Conservation (phyloP, 1,140 invertebrate genomes). For the Drosophila ananassae region DNA sequence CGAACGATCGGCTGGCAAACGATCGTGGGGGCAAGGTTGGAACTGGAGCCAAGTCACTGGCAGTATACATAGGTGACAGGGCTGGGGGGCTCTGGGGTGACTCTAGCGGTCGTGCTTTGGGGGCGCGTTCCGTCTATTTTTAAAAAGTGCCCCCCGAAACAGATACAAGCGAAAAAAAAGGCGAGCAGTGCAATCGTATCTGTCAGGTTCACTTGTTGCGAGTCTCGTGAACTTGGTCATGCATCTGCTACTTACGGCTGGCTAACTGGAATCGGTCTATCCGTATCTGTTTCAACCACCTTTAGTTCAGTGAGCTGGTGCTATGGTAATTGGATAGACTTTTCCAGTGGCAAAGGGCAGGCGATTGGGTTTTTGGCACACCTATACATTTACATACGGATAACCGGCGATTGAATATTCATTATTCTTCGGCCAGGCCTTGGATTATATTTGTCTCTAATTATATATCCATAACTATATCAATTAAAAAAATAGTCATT, state of each 20-base stretch:
- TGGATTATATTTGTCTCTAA: slow-evolving; percentile 6
- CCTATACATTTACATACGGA: slow-evolving; percentile 10
- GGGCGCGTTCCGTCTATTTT: slow-evolving; percentile 55
- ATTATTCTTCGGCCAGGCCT: slow-evolving; percentile 3
- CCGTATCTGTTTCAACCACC: slow-evolving; percentile 4
- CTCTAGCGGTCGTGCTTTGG: slow-evolving; percentile 49
- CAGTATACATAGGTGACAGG: not conserved
- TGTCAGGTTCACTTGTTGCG: slow-evolving; percentile 16
- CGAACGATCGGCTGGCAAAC: slow-evolving; percentile 42
- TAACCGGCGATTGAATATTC: slow-evolving; percentile 22
- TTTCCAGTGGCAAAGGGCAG: slow-evolving; percentile 16
- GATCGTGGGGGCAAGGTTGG: slow-evolving; percentile 27
- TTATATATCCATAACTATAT: slow-evolving; percentile 17
- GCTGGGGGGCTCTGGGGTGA: not conserved
- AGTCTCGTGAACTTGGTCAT: slow-evolving; percentile 34
- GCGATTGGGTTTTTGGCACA: slow-evolving; percentile 19
- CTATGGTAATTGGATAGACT: slow-evolving; percentile 6
- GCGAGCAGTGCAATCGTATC: slow-evolving; percentile 20
- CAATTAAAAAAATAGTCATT: not conserved
- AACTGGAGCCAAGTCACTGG: slow-evolving; percentile 16
- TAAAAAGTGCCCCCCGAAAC: slow-evolving; percentile 38
- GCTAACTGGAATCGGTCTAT: slow-evolving; percentile 12
- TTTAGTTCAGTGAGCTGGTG: not conserved
- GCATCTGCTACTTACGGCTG: slow-evolving; percentile 11
- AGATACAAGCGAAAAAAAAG: slow-evolving; percentile 7